Evolutionary conservation across 2,888 invertebrate genomes (phyloP).

Genomic region (Cheilosia pagana): DNA sequence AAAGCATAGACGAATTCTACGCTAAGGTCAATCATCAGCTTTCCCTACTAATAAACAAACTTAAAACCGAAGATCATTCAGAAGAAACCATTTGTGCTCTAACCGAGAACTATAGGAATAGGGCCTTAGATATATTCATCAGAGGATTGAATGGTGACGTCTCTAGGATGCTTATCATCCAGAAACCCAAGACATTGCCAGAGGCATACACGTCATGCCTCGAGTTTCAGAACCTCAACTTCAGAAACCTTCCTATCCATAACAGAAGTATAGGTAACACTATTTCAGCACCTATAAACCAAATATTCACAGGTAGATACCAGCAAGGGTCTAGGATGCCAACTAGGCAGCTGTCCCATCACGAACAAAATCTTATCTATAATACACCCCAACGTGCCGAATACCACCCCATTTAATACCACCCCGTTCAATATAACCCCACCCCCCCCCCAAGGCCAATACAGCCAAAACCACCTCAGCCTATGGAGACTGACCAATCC

Average conservation of each 20-base stretch:
- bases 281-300: slow-evolving; percentile 22
- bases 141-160: slow-evolving; percentile 47
- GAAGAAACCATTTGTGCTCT: slow-evolving; percentile 62
- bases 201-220: slow-evolving; percentile 55
- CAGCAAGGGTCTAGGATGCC: slow-evolving; percentile 8
- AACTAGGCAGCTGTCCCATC: slow-evolving; percentile 13
- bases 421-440: too few species aligned
- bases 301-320: slow-evolving; percentile 14
- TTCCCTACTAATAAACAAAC: too few species aligned
- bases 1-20: too few species aligned
- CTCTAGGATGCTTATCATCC: slow-evolving; percentile 45
- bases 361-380: slow-evolving; percentile 25
- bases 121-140: slow-evolving; percentile 75
- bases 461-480: slow-evolving; percentile 17
- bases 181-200: slow-evolving; percentile 27
- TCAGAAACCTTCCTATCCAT: slow-evolving; percentile 25
- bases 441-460: slow-evolving; percentile 29
- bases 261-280: slow-evolving; percentile 23
- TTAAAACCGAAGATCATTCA: slow-evolving; percentile 13
- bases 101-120: slow-evolving; percentile 70
- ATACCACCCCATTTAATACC: slow-evolving; percentile 12
- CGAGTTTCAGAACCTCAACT: slow-evolving; percentile 58
- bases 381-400: slow-evolving; percentile 21
- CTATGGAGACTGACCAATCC: neutral
- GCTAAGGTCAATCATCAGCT: too few species aligned